phyloP scores from a whole-genome alignment of 2,888 invertebrate genomes.

The Cremastobaeus sp. region DNA sequence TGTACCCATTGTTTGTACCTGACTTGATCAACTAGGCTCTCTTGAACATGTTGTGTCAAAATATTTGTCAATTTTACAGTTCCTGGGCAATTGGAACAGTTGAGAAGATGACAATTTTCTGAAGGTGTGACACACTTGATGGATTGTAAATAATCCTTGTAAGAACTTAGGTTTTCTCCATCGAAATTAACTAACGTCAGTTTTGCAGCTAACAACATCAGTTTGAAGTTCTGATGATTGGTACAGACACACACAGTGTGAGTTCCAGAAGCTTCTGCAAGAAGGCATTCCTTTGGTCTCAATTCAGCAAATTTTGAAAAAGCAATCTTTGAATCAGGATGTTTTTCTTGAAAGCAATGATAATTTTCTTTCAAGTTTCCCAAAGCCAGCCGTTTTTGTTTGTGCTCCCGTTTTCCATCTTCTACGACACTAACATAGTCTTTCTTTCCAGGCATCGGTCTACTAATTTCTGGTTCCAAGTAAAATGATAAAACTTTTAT shows the following conservation, averaged over 20 bases:
- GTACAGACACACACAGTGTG: too few relatives aligned
- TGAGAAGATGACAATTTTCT: conserved; percentile 33
- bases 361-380: neutral
- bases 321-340: neutral
- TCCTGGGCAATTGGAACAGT: conserved; percentile 38
- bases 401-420: neutral
- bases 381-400: neutral
- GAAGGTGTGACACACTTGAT: conserved; percentile 42
- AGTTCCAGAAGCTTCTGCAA: neutral
- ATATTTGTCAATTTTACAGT: conserved; percentile 13
- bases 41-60: conserved; percentile 28
- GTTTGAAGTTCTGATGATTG: neutral
- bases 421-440: neutral
- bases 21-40: conserved; percentile 36
- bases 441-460: neutral
- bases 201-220: neutral
- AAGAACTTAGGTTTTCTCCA: conserved; percentile 18
- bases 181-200: neutral
- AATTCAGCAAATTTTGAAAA: neutral
- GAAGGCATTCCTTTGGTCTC: neutral
- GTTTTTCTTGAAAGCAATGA: neutral
- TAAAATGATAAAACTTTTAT: neutral
- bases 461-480: neutral
- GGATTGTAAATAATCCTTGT: conserved; percentile 41
- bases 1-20: conserved; percentile 57